Base-by-base conservation (phyloP, 2,888 invertebrate species). In the Ectemnius continuus region DNA sequence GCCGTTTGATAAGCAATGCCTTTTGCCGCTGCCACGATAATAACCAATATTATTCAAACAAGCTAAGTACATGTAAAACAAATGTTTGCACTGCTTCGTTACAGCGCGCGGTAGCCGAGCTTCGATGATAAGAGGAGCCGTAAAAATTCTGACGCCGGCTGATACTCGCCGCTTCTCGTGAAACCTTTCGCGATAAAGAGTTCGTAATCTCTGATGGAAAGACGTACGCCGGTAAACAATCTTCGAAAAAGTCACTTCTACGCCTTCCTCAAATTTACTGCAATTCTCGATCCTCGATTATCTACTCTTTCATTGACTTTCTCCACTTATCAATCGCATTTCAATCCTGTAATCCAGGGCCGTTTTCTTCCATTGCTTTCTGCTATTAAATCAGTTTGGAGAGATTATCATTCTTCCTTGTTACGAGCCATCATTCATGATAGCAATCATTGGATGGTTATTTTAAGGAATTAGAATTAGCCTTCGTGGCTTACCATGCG, bases 401-500 rank as follows among this genome's bases (percentile, higher is more conserved):
- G 4, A 23, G 23, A 23, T 23, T 23, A 3, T 23, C 1, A 23
- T 23, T 23, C 23, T 23, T 23, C 23, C 11, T 36, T 36, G 8
- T 36, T 36, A 11, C 16, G 58, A 58, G 26, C 4, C 4, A 46
- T 28, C 36, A 28, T 56, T 36, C 57, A 20, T 46, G 48, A 47
- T 6, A 60, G 14, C 16, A 23, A 56, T n/a, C 36, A 1, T 36
- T 6, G 8, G 36, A 36, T 36, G 1, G 6, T 36, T 11, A 36
- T 36, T 36, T 6, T 1, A 36, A 11, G 36, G 5, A 36, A 36
- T 36, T 36, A 36, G 36, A 36, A 36, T 36, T 6, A 14, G 47
- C 8, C 2, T 46, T 47, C 45, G 20, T 13, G 18, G 77, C 82
- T 84, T 78, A 90, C 89, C 85, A 86, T 85, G 60, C 84, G 82